Base-by-base conservation (phyloP, 2,888 invertebrate genomes). In the Thymelicus lineola region DNA sequence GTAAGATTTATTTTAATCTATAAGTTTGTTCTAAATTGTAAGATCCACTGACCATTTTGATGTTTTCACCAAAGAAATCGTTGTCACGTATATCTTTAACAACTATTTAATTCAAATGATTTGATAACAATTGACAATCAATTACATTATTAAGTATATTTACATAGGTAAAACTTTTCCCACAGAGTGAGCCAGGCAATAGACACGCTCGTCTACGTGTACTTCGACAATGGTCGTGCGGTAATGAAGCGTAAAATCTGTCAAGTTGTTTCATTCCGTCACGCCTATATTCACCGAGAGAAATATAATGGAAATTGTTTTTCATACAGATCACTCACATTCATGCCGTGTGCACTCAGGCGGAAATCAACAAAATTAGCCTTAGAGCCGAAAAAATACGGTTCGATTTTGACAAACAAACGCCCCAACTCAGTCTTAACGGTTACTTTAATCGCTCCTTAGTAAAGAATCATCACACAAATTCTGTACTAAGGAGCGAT, bases 241-340 rank as follows among this genome's bases (percentile, higher is more conserved):
- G 63, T 58, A 64, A 69, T 64, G 63, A 59, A 69, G 69, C 69
- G 58, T 59, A 42, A 69, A 69, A 69, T 64, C 63, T 64, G 58
- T 63, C 69, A 50, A 59, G 69, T 69, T 69, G 50, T 69, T 58
- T 58, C 69, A 58, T 63, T 69, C 63, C 69, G 69, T 69, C 69
- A 58, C 63, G 69, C 63, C 50, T 50, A 63, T 63, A 63, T 68
- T 68, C 63, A 63, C 63, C 48, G 28, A 69, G 68, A 46, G 42
- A 62, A 50, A 7, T 58, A 53, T 66, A 50, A 61, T 68, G 67
- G 45, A 62, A 68, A 68, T 55, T 20, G 53, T 45, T 68, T 68
- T 53, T 53, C 38, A 63, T 67, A 67, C 53, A 48, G 28, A 42
- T 28, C 53, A 20, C 50, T 60, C 48, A 35, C 48, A 48, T 63